phyloP scores from a whole-genome alignment of 1,140 invertebrate species.

The Asobara japonica region DNA sequence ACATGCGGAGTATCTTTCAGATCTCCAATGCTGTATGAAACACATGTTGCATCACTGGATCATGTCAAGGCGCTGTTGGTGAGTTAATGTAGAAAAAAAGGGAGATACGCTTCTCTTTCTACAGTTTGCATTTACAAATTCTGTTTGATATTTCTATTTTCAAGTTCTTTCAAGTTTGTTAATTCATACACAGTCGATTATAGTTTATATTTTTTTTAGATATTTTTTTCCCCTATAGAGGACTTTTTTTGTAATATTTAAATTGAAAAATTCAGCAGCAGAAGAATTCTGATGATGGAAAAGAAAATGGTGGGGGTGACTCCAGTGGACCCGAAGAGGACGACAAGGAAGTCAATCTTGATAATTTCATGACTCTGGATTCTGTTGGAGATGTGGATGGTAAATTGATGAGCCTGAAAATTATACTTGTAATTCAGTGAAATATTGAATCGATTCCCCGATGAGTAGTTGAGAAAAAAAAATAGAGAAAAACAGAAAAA shows the following conservation, averaged over 20 bases:
- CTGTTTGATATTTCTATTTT: not conserved
- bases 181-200: not conserved
- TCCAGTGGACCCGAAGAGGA: conserved; percentile 72
- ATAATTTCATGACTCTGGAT: conserved; percentile 85
- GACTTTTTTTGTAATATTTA: conserved; percentile 24
- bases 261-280: conserved; percentile 49
- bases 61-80: conserved; percentile 70
- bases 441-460: no score
- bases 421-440: no score
- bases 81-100: not conserved
- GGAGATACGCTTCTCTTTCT: no score
- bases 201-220: not conserved
- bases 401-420: conserved; percentile 56
- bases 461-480: conserved; percentile 26
- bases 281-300: conserved; percentile 58
- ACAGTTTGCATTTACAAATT: conserved; percentile 5
- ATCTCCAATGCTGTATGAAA: conserved; percentile 83
- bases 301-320: conserved; percentile 59
- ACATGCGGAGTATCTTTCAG: conserved; percentile 78
- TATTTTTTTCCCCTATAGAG: not conserved
- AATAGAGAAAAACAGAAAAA: conserved; percentile 3
- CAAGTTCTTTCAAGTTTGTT: not conserved
- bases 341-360: conserved; percentile 79
- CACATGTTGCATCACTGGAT: conserved; percentile 80
- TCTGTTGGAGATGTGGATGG: conserved; percentile 86